Conservation (phyloP, 2,888 invertebrate species). For the Deilephila elpenor region DNA sequence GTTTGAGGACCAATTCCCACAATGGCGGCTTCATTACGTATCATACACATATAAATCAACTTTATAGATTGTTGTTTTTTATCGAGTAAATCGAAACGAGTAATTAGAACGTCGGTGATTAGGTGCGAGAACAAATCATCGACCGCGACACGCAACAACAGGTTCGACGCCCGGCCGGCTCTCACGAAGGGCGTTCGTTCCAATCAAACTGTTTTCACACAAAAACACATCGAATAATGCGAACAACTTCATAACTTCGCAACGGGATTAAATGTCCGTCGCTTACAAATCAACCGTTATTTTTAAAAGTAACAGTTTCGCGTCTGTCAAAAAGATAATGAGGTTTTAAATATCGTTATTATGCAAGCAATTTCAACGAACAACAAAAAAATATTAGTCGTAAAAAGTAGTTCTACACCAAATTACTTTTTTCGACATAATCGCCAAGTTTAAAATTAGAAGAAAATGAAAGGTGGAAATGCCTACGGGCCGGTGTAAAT, state of each 20-base stretch:
- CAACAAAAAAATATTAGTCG: background rate
- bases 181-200: slow-evolving; percentile 54
- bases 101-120: slow-evolving; percentile 69
- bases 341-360: slow-evolving; percentile 20
- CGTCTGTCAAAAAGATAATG: slow-evolving; percentile 21
- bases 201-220: slow-evolving; percentile 41
- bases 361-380: background rate
- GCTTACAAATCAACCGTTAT: slow-evolving; percentile 42
- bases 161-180: slow-evolving; percentile 60
- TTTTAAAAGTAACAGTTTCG: slow-evolving; percentile 40
- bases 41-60: slow-evolving; percentile 27
- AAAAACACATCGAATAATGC: slow-evolving; percentile 43
- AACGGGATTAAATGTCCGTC: slow-evolving; percentile 39
- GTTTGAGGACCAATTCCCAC: slow-evolving; percentile 16
- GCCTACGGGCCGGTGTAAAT: slow-evolving; percentile 24
- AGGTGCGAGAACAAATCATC: slow-evolving; percentile 60
- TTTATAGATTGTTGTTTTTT: slow-evolving; percentile 15
- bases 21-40: slow-evolving; percentile 1
- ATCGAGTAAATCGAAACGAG: slow-evolving; percentile 34
- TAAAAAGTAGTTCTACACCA: slow-evolving; percentile 6
- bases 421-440: slow-evolving; percentile 22
- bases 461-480: slow-evolving; percentile 23
- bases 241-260: slow-evolving; percentile 43
- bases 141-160: slow-evolving; percentile 62
- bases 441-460: slow-evolving; percentile 26